Evolutionary conservation across 2,888 invertebrate species (phyloP).

Genomic region (Cantharis rustica): DNA sequence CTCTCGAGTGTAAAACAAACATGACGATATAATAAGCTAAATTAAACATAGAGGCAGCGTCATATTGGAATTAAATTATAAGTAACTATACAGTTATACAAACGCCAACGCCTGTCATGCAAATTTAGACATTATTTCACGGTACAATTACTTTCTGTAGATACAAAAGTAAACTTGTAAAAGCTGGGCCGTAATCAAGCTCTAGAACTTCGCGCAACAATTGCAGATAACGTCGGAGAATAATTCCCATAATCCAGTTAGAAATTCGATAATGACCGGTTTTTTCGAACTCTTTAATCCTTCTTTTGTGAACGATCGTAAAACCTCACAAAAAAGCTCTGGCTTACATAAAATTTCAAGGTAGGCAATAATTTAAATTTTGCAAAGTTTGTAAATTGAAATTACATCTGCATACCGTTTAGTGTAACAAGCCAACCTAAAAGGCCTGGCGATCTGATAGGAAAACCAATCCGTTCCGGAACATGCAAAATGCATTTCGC

Average conservation of each 20-base stretch:
- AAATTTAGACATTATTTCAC: conserved; percentile 49
- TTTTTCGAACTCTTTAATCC: conserved; percentile 29
- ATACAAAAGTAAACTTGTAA: conserved; percentile 39
- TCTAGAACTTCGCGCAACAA: conserved; percentile 24
- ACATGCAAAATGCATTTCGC: conserved; percentile 46
- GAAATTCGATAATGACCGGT: conserved; percentile 28
- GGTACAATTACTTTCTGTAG: conserved; percentile 41
- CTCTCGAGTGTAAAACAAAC: conserved; percentile 50
- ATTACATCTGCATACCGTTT: conserved; percentile 31
- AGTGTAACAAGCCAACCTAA: conserved; percentile 15
- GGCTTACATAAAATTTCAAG: conserved; percentile 31
- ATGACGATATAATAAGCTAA: conserved; percentile 52
- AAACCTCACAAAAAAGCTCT: conserved; percentile 16
- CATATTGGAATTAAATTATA: conserved; percentile 51
- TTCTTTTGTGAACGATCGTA: conserved; percentile 20
- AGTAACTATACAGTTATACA: conserved; percentile 46
- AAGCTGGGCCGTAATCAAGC: conserved; percentile 31
- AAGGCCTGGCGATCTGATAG: conserved; percentile 9
- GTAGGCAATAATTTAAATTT: conserved; percentile 31
- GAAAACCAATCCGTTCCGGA: conserved; percentile 28
- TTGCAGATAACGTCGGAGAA: conserved; percentile 26
- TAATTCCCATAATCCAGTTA: conserved; percentile 31
- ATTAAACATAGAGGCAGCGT: conserved; percentile 51
- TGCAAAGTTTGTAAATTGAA: neutral
- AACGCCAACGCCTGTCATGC: conserved; percentile 47